Base-by-base conservation (phyloP, 2,113 vertebrate species). In the Tenrec ecaudatus region DNA sequence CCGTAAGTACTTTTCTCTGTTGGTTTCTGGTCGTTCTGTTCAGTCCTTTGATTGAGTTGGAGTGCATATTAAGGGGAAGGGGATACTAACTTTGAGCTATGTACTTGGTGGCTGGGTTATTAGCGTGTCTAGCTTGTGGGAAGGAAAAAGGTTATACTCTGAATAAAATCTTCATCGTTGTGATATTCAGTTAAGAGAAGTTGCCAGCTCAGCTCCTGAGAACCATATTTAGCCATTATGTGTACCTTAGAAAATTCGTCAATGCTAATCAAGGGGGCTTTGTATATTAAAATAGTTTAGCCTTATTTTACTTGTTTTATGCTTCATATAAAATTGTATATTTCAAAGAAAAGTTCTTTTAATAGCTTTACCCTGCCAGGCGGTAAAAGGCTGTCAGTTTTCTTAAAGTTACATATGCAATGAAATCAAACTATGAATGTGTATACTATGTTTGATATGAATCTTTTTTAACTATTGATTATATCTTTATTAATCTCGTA, bases 1-100 rank as follows among this genome's bases (percentile, higher is more conserved):
- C 85, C 98, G 99, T 99, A 96, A 99, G 99, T 99, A 88, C 90
- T 94, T 89, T 82, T 47, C 3, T 76, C 36, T 16, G 3, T 33
- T 40, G 17, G n/a, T 64, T 66, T 40, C 27, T 14, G 0, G 43
- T 38, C 6, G 15, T 2, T 36, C 36, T 22, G 3, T 0, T 0
- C 6, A 29, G 14, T 3, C 5, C 3, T 86, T 43, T 38, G 38
- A 5, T 47, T 57, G 31, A 22, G 19, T 82, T 40, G 10, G 29
- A 38, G 43, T 14, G 6, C 12, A 0, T 60, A 6, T 8, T 36
- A 76, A 77, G 12, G 33, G 8, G 29, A 76, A 27, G 11, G 53
- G 33, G 75, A 5, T 85, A 20, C 43, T 69, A 20, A 57, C 25
- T 64, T 71, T 84, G 62, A 60, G 23, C 47, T 86, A 2, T 79